Evolutionary conservation across 2,888 invertebrate genomes (phyloP), one percentile per base, ranked within the genome.

Genomic region (Eupithecia subumbrata): DNA sequence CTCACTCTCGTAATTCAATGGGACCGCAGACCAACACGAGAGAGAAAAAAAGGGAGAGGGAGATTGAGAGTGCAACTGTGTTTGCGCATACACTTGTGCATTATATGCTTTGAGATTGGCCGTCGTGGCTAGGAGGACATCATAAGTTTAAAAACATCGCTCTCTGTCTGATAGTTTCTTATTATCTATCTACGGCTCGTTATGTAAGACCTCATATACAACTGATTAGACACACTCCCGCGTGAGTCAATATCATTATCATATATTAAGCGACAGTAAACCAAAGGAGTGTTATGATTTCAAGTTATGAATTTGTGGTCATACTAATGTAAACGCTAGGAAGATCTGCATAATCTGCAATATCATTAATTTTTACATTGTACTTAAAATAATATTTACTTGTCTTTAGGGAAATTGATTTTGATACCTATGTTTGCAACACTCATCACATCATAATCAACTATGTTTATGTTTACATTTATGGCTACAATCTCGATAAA

Each of bases 211-310:
- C 22, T n/a, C 4, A 56, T 56, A 11, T 56, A 56, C 11, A 22
- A 22, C 22, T 56, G 56, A 56, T 56, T 56, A 56, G 56, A 22
- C 11, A 12, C 56, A 56, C 56, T 56, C 22, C 4, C 22, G 56
- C 56, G 22, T 56, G 22, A 56, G 56, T 56, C 56, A 56, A 22
- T 56, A 56, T 22, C 56, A 56, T 56, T 56, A 52, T 52, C 52
- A 52, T 52, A 0, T 22, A 56, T 56, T 56, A 56, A 22, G 22
- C 22, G 4, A 22, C 56, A 12, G 56, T 11, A 52, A 56, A 56
- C 22, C 9, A 48, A 18, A 5, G 22, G 56, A 22, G 11, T 56
- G 56, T 22, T 56, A 56, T 56, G 56, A 56, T 56, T 56, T 56
- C 4, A n/a, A 52, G n/a, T 9, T 52, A 52, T 52, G 52, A n/a